A percentile compares a stretch with the other conserved stretches of the same genome.
These are phyloP conservation scores for Asobara japonica DNA, from an alignment of 1,140 invertebrate species.

Conservation along the genomic window DNA sequence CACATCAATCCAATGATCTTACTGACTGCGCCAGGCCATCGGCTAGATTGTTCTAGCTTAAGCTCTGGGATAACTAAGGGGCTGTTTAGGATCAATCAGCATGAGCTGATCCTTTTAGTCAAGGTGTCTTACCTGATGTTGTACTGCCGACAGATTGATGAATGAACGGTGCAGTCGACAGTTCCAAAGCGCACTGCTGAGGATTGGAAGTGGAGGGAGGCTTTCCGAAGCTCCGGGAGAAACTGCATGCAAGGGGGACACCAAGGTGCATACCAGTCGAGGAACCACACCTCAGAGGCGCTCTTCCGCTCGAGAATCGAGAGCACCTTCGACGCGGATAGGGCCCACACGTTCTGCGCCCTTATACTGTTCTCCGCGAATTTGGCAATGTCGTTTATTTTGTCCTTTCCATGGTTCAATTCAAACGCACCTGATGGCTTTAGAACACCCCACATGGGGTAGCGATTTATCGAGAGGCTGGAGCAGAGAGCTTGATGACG, in stretches of 20 bases:
- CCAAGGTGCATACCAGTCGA: constrained; percentile 87
- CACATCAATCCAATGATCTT: no score
- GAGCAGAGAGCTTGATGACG: constrained; percentile 68
- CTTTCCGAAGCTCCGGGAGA: constrained; percentile 78
- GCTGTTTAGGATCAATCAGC: no score
- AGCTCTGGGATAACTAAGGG: no score
- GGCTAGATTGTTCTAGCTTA: no score
- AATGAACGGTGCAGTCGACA: constrained; percentile 71
- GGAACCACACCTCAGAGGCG: constrained; percentile 72
- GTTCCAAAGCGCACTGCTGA: constrained; percentile 74
- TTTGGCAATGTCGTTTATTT: constrained; percentile 73
- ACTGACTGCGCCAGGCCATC: no score
- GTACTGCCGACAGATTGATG: constrained; percentile 69
- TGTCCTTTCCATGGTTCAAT: constrained; percentile 74
- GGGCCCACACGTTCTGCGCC: constrained; percentile 72
- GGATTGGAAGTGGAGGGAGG: constrained; percentile 68
- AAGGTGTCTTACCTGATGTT: no score
- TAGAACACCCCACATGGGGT: constrained; percentile 78
- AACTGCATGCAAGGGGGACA: constrained; percentile 84
- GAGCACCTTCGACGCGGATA: constrained; percentile 72
- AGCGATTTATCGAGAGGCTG: constrained; percentile 69
- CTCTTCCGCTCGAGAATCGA: constrained; percentile 60
- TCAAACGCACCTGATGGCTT: constrained; percentile 78
- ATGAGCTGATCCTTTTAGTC: no score
- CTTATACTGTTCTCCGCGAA: constrained; percentile 76